Evolutionary conservation across 1,140 invertebrate genomes (phyloP).

Genomic region (Meloidogyne floridensis): DNA sequence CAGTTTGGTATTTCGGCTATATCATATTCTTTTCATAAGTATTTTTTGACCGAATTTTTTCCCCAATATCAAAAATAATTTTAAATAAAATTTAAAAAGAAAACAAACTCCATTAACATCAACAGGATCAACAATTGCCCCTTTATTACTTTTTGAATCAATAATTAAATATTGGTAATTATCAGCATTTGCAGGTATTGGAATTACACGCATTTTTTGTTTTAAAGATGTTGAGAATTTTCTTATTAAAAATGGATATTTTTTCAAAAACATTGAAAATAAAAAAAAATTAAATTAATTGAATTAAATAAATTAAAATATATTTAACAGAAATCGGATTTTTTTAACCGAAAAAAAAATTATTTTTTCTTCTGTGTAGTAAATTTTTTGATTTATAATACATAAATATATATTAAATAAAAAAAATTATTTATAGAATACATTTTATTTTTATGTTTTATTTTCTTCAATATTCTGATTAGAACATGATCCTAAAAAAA

Average conservation of each 20-base stretch:
- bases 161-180: conserved; percentile 39
- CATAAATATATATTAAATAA: too few relatives aligned
- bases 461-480: background rate
- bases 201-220: conserved; percentile 29
- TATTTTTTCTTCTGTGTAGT: too few relatives aligned
- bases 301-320: too few relatives aligned
- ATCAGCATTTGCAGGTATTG: conserved; percentile 36
- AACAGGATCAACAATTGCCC: conserved; percentile 35
- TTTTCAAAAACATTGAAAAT: background rate
- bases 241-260: background rate
- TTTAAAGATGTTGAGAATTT: background rate
- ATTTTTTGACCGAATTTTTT: too few relatives aligned
- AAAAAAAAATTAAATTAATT: background rate
- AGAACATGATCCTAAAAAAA: background rate
- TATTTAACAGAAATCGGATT: too few relatives aligned
- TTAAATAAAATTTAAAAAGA: background rate
- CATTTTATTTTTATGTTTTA: background rate
- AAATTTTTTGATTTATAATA: too few relatives aligned
- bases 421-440: too few relatives aligned
- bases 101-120: conserved; percentile 24
- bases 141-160: conserved; percentile 14
- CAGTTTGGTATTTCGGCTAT: too few relatives aligned
- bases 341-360: too few relatives aligned
- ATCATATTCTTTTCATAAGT: too few relatives aligned
- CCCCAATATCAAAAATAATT: background rate